phyloP scores from a whole-genome alignment of 92 coral and sea anemone genomes.

The Anthopleura xanthogrammica region DNA sequence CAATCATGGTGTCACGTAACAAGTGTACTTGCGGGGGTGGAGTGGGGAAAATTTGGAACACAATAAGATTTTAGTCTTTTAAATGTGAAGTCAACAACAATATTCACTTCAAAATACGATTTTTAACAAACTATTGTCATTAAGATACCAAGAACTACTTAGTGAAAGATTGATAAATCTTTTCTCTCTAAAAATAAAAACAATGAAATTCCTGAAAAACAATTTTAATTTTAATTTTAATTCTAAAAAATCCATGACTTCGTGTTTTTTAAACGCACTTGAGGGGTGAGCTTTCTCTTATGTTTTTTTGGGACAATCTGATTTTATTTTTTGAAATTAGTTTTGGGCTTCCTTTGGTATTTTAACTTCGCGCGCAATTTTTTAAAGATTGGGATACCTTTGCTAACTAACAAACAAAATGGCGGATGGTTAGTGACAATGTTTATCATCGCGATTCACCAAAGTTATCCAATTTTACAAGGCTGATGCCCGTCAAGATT shows the following conservation, averaged over 20 bases:
- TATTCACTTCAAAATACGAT: background rate
- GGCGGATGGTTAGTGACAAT: conserved; percentile 31
- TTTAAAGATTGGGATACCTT: conserved; percentile 13
- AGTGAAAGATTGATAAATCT: too few relatives aligned
- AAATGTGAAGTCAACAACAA: too few relatives aligned
- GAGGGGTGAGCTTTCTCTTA: too few relatives aligned
- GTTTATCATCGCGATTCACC: background rate
- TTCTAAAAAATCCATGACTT: too few relatives aligned
- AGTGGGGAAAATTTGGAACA: background rate
- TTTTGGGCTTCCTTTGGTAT: background rate
- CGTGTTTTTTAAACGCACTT: too few relatives aligned
- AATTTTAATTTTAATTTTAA: too few relatives aligned
- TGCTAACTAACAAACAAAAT: conserved; percentile 24
- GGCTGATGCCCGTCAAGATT: background rate
- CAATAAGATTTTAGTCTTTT: background rate
- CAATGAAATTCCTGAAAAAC: too few relatives aligned
- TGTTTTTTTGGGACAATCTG: background rate
- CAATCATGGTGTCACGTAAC: background rate
- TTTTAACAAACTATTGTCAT: background rate
- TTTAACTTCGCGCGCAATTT: background rate
- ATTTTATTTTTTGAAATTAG: background rate
- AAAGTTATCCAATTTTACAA: background rate
- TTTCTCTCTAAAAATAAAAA: too few relatives aligned
- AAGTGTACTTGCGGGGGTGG: conserved; percentile 7
- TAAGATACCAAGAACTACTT: too few relatives aligned